Evolutionary conservation across 2,797 vertebrate genomes (phyloP), one percentile per base, ranked within the genome.

Genomic region (Sebastes vulpes): DNA sequence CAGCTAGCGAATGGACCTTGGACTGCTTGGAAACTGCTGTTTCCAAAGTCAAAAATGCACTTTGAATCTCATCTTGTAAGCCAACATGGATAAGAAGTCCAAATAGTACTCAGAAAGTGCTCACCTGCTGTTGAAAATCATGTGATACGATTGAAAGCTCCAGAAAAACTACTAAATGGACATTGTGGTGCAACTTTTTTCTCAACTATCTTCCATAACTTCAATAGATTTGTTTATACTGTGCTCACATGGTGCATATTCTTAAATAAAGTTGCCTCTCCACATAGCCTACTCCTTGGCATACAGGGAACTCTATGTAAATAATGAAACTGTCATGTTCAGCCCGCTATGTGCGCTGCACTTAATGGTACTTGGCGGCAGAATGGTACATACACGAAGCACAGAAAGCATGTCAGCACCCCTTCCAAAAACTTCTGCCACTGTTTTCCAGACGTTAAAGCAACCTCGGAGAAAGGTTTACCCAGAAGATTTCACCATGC

Each of bases 381-480:
- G 48, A 70, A 28, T 9, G 56, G 21, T 10, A 54, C 20, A 48
- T 20, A 46, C 23, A 54, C 6, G 6, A 57, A 72, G 29, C 67
- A 61, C 14, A 42, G 11, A 35, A 12, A 69, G 29, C 9, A 66
- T 69, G 66, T 80, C 38, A 64, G 5, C 60, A 67, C 28, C 52
- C 21, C 50, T 31, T 32, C 16, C 7, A 56, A 54, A 46, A 32
- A 26, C 9, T 9, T 31, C 52, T 73, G 66, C 56, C 46, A 66
- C 48, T 59, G 26, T 70, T 87, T 59, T 42, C 11, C 16, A 9
- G 3, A 20, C 79, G n/a, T 76, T 48, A 56, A 53, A 79, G 14
- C 58, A 6, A 8, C 23, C 7, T 42, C 18, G 11, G 0, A 77
- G 6, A 35, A 57, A 61, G 11, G 38, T 59, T 73, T n/a, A 73